These are phyloP conservation scores for Acanthochromis polyacanthus DNA, from an alignment of 2,113 vertebrate genomes.

Conservation along the genomic window DNA sequence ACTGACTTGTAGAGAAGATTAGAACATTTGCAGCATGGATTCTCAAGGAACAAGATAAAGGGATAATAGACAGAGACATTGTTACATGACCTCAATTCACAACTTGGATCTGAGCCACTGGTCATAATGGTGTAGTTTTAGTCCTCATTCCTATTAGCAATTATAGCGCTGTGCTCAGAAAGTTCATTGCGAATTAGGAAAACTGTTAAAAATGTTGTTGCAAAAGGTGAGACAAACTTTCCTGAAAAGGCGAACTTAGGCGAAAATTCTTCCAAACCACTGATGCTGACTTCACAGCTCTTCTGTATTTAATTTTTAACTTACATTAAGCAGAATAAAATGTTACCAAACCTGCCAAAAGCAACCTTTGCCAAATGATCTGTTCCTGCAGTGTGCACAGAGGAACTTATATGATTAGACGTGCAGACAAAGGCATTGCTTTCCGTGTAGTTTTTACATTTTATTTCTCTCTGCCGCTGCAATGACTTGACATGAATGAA, in stretches of 20 bases:
- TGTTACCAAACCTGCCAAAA: too few species aligned
- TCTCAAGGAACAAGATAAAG: neutral
- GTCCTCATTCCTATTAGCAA: neutral
- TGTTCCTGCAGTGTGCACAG: neutral
- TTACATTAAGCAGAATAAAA: too few species aligned
- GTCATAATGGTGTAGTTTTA: too few species aligned
- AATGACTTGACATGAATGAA: neutral
- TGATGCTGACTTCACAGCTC: neutral
- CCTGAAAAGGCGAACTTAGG: neutral
- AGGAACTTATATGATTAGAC: neutral
- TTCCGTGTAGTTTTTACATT: neutral
- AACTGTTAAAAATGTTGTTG: too few species aligned
- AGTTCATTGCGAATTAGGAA: too few species aligned
- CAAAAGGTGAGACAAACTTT: too few species aligned
- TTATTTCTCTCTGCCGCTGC: conserved; percentile 25
- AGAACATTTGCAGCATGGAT: conserved; percentile 1
- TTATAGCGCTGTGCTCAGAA: neutral
- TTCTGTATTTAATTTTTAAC: too few species aligned
- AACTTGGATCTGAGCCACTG: neutral
- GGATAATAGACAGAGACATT: neutral
- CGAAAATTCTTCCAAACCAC: neutral
- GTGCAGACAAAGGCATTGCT: neutral
- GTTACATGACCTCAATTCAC: neutral
- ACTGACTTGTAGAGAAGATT: neutral
- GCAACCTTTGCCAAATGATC: too few species aligned